Base-by-base conservation (phyloP, 2,888 invertebrate species). In the Exocentrus adspersus region DNA sequence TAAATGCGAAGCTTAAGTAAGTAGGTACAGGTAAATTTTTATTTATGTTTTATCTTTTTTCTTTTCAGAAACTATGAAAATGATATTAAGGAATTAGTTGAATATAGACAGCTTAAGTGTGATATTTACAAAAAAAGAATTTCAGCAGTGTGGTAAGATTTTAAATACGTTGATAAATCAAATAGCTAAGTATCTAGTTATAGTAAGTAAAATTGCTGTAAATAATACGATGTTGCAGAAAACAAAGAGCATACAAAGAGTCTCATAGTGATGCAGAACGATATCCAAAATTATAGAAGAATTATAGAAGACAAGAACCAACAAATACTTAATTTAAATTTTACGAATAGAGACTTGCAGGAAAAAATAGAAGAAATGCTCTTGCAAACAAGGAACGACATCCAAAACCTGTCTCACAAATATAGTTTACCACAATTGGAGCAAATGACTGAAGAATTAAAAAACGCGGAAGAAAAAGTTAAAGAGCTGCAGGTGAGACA, bases 281-380 rank as follows among this genome's bases (percentile, higher is more conserved):
- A 79, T 48, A 28, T 78, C 7, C 74, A 74, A 53, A 75, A 73
- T 56, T 73, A 74, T 53, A 67, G 71, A 63, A 63, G 67, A 66
- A 67, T 65, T 19, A 64, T 79, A 19, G 73, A 74, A 16, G 79
- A 78, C 43, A 77, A 74, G 56, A 73, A 77, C 52, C 69, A 74
- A 58, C 75, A 78, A 69, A 76, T 79, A 12, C 51, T 69, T 19
- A 72, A 64, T 60, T 57, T 79, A 24, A 75, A 77, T 57, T 57
- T 64, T 16, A 74, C 74, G 20, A 79, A 79, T 57, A 74, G 69
- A 50, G 78, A 78, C 56, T 60, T 75, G 6, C 69, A 75, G 37
- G 76, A 77, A 30, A 77, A 78, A 72, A 76, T 79, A 60, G 78
- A 79, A 64, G 75, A 75, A 53, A 77, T 76, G 73, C 64, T 79